These are phyloP conservation scores for Oeneis ivallda DNA, from an alignment of 2,888 invertebrate genomes.

Conservation along the genomic window DNA sequence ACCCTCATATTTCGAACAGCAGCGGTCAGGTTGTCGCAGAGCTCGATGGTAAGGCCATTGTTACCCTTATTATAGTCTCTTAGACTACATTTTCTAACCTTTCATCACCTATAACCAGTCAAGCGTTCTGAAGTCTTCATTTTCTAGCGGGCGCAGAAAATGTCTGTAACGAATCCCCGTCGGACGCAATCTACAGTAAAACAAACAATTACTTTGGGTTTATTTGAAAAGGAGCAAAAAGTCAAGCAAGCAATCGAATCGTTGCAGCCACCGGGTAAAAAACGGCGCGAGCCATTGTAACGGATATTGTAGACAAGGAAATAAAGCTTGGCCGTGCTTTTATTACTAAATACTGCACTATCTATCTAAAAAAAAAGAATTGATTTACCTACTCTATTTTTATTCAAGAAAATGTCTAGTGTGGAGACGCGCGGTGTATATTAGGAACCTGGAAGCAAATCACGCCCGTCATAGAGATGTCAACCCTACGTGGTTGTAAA, in stretches of 20 bases:
- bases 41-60: not conserved
- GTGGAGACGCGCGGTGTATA: too few relatives aligned
- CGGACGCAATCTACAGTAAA: constrained; percentile 77
- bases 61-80: constrained; percentile 7
- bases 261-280: constrained; percentile 77
- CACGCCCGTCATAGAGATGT: too few relatives aligned
- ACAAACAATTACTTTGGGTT: constrained; percentile 81
- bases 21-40: too few relatives aligned
- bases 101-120: constrained; percentile 46
- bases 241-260: constrained; percentile 78
- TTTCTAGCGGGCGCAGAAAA: constrained; percentile 63
- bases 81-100: constrained; percentile 19
- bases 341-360: not conserved
- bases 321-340: constrained; percentile 2
- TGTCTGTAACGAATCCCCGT: constrained; percentile 74
- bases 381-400: too few relatives aligned
- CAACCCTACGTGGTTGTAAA: too few relatives aligned
- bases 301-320: constrained; percentile 23
- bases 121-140: constrained; percentile 74
- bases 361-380: not conserved
- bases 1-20: too few relatives aligned
- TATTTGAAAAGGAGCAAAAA: constrained; percentile 78
- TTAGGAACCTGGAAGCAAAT: too few relatives aligned
- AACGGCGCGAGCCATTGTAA: constrained; percentile 44
- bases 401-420: too few relatives aligned